Base-by-base conservation (phyloP, 2,113 vertebrate species). In the Vidua chalybeata region DNA sequence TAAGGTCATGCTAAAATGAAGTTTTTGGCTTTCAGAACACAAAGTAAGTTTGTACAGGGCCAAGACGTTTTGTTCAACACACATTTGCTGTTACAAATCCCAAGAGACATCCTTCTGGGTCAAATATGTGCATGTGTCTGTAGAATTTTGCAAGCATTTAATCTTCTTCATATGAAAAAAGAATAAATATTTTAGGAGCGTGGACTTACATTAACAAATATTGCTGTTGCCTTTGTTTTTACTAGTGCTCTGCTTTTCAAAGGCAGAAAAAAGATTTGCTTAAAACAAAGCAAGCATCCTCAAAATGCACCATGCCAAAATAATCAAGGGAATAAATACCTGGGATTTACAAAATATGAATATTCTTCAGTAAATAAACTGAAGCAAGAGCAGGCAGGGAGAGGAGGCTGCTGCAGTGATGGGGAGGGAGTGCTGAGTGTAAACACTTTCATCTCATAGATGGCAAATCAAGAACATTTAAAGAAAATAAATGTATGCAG, bases 1-100 rank as follows among this genome's bases (percentile, higher is more conserved):
- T 98, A 98, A 97, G 97, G 97, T 98, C 98, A 98, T 98, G 97
- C 97, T 98, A 96, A 98, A 98, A 98, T 97, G 97, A 98, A 97
- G 95, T 90, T 97, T 97, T 96, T 98, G 97, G 98, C 98, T 97
- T 97, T 94, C 79, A 97, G 96, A 97, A 97, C 97, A 97, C 96
- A 97, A 96, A 97, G 93, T 84, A 91, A 96, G 95, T 96, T 94
- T 96, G 97, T 83, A 75, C 94, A 66, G 96, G 97, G 97, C 97
- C 98, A 98, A 97, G 94, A 97, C 93, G 94, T 97, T 98, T 97
- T 97, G 97, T 97, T 96, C 85, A 97, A 93, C 86, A 95, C 97
- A 98, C 97, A 98, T 98, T 98, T 98, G 97, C 96, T 97, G 96
- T 97, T 97, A 94, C 97, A 98, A 97, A 94, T 97, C 97, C 96